Evolutionary conservation across 2,797 vertebrate genomes (phyloP).

Genomic region (Anas flavirostris): DNA sequence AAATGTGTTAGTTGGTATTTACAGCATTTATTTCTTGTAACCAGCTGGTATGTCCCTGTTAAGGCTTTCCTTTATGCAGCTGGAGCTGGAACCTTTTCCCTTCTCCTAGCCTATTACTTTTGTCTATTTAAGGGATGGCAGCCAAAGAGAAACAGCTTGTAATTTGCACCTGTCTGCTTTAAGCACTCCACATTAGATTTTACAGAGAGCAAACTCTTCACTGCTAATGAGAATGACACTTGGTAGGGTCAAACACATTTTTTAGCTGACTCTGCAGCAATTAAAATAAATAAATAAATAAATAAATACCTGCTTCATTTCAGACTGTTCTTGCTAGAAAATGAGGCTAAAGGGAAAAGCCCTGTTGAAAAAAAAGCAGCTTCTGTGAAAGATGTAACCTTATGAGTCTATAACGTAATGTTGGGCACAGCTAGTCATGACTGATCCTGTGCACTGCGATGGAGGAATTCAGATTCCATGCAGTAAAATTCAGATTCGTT

Average conservation of each 20-base stretch:
- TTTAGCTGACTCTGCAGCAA: not conserved
- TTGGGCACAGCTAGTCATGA: not conserved
- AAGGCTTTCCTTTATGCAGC: conserved; percentile 65
- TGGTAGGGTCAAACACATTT: not conserved
- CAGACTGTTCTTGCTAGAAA: not conserved
- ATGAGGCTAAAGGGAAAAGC: not conserved
- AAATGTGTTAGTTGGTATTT: conserved; percentile 26
- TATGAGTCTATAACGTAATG: not conserved
- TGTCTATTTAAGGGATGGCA: conserved; percentile 61
- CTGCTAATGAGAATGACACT: conserved; percentile 51
- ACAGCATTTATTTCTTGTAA: conserved; percentile 45
- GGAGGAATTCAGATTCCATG: too few species aligned
- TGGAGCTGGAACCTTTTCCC: conserved; percentile 58
- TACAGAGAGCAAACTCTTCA: conserved; percentile 28
- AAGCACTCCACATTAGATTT: conserved; percentile 38
- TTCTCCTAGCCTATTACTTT: conserved; percentile 55
- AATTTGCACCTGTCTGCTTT: conserved; percentile 76
- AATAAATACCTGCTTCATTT: not conserved
- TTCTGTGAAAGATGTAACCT: not conserved
- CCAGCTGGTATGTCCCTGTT: conserved; percentile 66
- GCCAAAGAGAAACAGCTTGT: conserved; percentile 73
- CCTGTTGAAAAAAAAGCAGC: not conserved
- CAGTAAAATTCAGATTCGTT: not conserved
- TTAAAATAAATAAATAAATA: not conserved
- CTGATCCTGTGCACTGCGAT: not conserved